Percentiles rank a stretch among this genome's conserved stretches.
Evolutionary conservation across 2,888 invertebrate species (phyloP).

Genomic region (Tridacna gigas): DNA sequence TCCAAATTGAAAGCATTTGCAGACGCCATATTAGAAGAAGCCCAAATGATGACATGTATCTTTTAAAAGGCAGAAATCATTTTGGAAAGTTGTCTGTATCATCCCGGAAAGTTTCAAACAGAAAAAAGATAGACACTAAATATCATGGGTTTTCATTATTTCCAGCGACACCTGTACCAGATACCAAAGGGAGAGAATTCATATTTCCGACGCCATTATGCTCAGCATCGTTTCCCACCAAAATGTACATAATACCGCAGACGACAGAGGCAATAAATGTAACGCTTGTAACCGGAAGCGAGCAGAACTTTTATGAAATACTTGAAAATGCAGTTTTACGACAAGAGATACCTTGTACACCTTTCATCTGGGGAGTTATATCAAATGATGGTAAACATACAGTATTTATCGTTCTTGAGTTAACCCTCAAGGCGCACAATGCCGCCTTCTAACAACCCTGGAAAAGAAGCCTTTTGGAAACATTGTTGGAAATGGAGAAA

Average conservation of each 20-base stretch:
- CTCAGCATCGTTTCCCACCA: conserved; percentile 16
- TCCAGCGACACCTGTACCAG: conserved; percentile 52
- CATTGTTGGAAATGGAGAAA: no score
- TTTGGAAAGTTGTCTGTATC: neutral
- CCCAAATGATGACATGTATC: no score
- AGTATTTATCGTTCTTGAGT: no score
- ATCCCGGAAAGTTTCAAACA: neutral
- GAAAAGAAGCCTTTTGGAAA: no score
- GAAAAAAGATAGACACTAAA: neutral
- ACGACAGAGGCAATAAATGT: conserved; percentile 54
- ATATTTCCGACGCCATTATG: conserved; percentile 56
- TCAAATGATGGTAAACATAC: conserved; percentile 29
- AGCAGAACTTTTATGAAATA: conserved; percentile 10
- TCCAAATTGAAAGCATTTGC: no score
- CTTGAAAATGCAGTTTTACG: conserved; percentile 35
- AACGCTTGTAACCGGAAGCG: conserved; percentile 23
- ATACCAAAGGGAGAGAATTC: conserved; percentile 57
- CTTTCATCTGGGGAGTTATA: conserved; percentile 38
- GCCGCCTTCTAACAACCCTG: no score
- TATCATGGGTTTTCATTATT: neutral
- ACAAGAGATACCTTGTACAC: conserved; percentile 33
- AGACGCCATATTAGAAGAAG: no score
- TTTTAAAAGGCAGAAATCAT: no score
- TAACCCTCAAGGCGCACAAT: no score
- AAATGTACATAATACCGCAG: conserved; percentile 57